These are phyloP conservation scores for Peromyscus eremicus DNA, from an alignment of 2,797 vertebrate genomes.

Conservation along the genomic window DNA sequence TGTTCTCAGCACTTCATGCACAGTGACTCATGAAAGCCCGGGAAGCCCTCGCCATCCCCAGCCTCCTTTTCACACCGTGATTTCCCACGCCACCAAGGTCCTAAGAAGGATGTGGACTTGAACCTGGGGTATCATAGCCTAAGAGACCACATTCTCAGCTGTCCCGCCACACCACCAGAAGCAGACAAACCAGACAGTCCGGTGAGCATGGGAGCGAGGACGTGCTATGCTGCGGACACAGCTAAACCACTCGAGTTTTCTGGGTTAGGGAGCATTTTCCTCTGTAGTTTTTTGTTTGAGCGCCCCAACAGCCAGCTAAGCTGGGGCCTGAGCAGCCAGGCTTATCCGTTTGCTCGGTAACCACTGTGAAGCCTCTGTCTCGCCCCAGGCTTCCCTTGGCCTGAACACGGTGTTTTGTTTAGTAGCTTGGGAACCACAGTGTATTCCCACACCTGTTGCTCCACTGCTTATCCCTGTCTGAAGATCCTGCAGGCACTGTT, in stretches of 20 bases:
- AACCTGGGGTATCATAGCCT: not conserved
- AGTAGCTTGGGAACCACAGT: not conserved
- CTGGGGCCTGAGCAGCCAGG: not conserved
- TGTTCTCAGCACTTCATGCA: not conserved
- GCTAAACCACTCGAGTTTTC: not conserved
- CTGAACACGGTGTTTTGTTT: not conserved
- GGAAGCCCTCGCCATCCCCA: not conserved
- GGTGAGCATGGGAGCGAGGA: not conserved
- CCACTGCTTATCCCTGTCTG: not conserved
- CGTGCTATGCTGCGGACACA: rapidly evolving
- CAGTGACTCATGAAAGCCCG: not conserved
- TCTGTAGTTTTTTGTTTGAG: not conserved
- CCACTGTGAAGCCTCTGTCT: not conserved
- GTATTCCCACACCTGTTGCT: not conserved
- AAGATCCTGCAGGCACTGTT: not conserved
- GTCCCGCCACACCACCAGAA: too few species aligned
- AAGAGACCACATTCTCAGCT: not conserved
- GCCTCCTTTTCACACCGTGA: not conserved
- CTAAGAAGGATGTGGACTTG: not conserved
- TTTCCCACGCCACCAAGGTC: not conserved
- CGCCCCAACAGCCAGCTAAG: not conserved
- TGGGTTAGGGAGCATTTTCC: not conserved
- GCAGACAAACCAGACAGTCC: not conserved
- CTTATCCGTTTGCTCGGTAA: not conserved
- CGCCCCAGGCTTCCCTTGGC: not conserved